These are phyloP conservation scores for Scomber japonicus DNA, from an alignment of 2,113 vertebrate species.

Conservation along the genomic window DNA sequence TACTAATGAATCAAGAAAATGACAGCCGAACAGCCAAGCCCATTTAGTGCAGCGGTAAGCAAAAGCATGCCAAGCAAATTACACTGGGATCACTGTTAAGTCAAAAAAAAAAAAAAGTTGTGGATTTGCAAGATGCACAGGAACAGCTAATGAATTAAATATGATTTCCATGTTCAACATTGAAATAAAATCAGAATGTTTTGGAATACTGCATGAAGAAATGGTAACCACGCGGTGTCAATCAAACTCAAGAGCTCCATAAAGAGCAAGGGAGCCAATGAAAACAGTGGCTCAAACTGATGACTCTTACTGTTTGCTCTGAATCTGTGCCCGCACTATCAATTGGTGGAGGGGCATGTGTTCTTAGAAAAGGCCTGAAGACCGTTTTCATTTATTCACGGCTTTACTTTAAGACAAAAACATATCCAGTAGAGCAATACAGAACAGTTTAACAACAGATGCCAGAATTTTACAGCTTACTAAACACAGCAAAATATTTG, in stretches of 20 bases:
- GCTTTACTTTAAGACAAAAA: slow-evolving; percentile 47
- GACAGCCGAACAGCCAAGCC: slow-evolving; percentile 34
- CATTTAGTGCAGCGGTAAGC: slow-evolving; percentile 8
- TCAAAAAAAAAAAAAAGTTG: slow-evolving; percentile 5
- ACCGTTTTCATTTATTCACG: slow-evolving; percentile 60
- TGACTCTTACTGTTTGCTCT: slow-evolving; percentile 25
- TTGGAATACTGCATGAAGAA: slow-evolving; percentile 15
- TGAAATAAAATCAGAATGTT: slow-evolving; percentile 37
- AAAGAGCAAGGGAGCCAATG: slow-evolving; percentile 30
- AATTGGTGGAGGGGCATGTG: slow-evolving; percentile 2
- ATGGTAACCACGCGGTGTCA: slow-evolving; percentile 33
- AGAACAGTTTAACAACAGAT: slow-evolving; percentile 11
- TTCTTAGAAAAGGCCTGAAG: slow-evolving; percentile 29
- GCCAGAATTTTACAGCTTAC: slow-evolving; percentile 43
- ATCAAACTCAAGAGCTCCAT: slow-evolving; percentile 30
- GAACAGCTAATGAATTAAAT: slow-evolving; percentile 38
- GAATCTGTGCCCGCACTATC: slow-evolving; percentile 26
- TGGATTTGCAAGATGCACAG: slow-evolving; percentile 4
- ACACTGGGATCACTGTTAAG: slow-evolving; percentile 32
- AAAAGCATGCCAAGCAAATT: neutral
- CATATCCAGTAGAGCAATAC: slow-evolving; percentile 26
- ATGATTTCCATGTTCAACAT: slow-evolving; percentile 29
- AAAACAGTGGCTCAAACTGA: slow-evolving; percentile 43
- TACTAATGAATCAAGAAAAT: slow-evolving; percentile 53
- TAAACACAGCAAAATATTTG: slow-evolving; percentile 60